phyloP scores from a whole-genome alignment of 2,888 invertebrate species.

The Tenthredo scrophulariae region DNA sequence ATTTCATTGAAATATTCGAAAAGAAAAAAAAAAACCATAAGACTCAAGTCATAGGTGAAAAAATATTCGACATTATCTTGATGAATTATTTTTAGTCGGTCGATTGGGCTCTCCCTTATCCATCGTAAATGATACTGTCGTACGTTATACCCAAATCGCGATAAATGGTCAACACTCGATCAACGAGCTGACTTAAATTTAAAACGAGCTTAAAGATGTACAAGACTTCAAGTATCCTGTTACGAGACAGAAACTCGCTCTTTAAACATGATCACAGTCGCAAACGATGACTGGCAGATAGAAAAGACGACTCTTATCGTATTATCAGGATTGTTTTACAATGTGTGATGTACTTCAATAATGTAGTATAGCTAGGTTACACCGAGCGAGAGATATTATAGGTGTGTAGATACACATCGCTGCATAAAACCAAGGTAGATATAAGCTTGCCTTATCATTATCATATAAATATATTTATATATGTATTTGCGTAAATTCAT shows the following conservation, averaged over 20 bases:
- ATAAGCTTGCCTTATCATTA: not conserved
- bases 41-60: no score
- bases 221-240: not conserved
- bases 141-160: not conserved
- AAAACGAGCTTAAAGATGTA: not conserved
- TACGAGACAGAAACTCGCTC: not conserved
- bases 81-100: not conserved
- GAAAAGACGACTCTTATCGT: conserved; percentile 30
- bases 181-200: not conserved
- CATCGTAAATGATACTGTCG: not conserved
- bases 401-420: not conserved
- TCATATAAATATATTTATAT: not conserved
- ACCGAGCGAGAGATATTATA: not conserved
- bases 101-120: not conserved
- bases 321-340: conserved; percentile 39
- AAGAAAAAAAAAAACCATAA: no score
- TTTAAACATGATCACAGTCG: not conserved
- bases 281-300: conserved; percentile 47
- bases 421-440: not conserved
- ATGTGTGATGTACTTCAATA: conserved; percentile 10
- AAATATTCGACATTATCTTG: no score
- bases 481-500: not conserved
- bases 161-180: not conserved
- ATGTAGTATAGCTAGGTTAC: not conserved
- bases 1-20: no score